These are phyloP conservation scores for Molanna angustata DNA, from an alignment of 2,888 invertebrate genomes.

Conservation along the genomic window DNA sequence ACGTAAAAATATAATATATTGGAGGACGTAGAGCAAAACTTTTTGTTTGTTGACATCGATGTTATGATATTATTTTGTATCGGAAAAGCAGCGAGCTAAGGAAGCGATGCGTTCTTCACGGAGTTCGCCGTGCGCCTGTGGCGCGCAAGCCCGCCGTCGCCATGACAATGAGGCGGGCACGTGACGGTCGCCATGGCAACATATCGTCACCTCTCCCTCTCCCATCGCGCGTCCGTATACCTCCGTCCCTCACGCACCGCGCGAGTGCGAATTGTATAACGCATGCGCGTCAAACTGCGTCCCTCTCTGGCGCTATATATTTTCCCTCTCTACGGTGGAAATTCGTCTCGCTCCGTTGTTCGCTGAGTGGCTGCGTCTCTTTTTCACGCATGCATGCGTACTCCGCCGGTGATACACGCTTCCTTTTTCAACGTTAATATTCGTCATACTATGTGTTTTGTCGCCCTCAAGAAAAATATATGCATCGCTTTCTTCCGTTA, in stretches of 20 bases:
- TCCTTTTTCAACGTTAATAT: conserved; percentile 16
- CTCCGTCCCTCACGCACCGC: conserved; percentile 37
- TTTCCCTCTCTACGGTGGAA: conserved; percentile 5
- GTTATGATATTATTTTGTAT: no score
- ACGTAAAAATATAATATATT: no score
- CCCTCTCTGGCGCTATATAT: conserved; percentile 16
- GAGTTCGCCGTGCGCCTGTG: conserved; percentile 38
- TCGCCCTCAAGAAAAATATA: conserved; percentile 2
- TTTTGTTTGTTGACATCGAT: no score
- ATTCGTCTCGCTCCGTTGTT: conserved; percentile 4
- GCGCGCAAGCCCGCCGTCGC: conserved; percentile 44
- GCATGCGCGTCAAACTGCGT: conserved; percentile 21
- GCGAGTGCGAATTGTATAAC: conserved; percentile 20
- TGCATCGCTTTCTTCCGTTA: conserved; percentile 6
- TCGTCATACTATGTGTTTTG: background rate
- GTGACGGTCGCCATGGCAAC: conserved; percentile 55
- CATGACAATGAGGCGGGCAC: conserved; percentile 51
- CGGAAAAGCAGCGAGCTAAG: no score
- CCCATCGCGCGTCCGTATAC: conserved; percentile 33
- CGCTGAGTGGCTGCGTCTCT: conserved; percentile 7
- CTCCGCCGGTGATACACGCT: conserved; percentile 1
- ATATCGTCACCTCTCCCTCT: conserved; percentile 39
- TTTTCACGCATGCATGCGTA: conserved; percentile 10
- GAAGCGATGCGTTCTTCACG: conserved; percentile 34
- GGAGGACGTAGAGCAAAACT: no score